Base-by-base conservation (phyloP, 2,797 vertebrate species). In the Hydrolagus colliei region DNA sequence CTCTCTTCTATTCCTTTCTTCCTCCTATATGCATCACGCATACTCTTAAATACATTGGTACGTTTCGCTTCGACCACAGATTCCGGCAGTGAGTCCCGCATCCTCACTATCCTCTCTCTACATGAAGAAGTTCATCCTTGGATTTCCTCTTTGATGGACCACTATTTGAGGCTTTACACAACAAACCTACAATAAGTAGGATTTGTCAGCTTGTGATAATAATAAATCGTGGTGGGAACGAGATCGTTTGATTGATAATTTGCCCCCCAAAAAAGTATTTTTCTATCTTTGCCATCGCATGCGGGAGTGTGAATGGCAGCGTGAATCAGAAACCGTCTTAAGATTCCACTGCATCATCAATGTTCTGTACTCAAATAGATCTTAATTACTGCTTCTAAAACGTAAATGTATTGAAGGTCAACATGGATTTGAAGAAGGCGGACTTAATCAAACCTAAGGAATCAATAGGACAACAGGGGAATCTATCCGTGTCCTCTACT, bases 401-500 rank as follows among this genome's bases (percentile, higher is more conserved):
- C 86, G 85, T 86, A 87, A 89, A 87, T 86, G 86, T 86, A 86
- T 88, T 87, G 87, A 90, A 87, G 86, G 88, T 88, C 87, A 87
- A 86, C 74, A 88, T 90, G 86, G 86, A 89, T 88, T 84, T 79
- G 78, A 74, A 80, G 85, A 87, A 86, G 85, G 82, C 87, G 86
- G 88, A 89, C 87, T 88, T 89, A 88, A 88, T 88, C 88, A 89
- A 88, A 88, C 86, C 74, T 75, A 86, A 86, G 59, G 65, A 86
- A 86, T 88, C 88, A 87, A 87, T 90, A 88, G 86, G 87, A 88
- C 88, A 84, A 84, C 59, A 86, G 78, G 63, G 63, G 76, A 84
- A 87, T 87, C 41, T 72, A 79, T 67, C 22, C 65, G 20, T 68
- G 80, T 86, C 79, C 89, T 91, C 90, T 93, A 18, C 65, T 84